Conservation (phyloP, 2,113 vertebrate genomes). For the Beaufortia kweichowensis region DNA sequence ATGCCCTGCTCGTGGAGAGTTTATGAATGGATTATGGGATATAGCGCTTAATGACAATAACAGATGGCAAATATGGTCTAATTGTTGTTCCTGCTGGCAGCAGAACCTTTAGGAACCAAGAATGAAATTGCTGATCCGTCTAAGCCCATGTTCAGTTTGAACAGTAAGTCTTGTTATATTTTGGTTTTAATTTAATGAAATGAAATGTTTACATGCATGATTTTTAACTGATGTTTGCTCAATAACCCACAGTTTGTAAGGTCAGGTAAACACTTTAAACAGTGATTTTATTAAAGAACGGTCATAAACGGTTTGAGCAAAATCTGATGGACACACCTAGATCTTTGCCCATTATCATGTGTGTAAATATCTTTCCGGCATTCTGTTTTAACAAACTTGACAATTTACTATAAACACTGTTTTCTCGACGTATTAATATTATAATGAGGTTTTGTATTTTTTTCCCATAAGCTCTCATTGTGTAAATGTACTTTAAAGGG, state of each 20-base stretch:
- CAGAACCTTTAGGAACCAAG: not conserved
- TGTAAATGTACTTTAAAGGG: too few species aligned
- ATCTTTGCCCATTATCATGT: too few species aligned
- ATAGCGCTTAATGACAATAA: not conserved
- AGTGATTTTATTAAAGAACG: not conserved
- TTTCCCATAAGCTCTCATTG: too few species aligned
- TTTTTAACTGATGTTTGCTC: not conserved
- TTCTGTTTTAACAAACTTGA: too few species aligned
- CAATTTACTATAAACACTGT: too few species aligned
- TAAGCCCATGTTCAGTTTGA: not conserved
- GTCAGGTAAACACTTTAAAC: not conserved
- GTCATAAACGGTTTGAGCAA: too few species aligned
- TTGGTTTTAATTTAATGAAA: not conserved
- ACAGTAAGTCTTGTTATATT: not conserved
- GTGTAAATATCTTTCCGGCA: too few species aligned
- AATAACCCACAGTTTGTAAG: too few species aligned
- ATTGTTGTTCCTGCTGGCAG: not conserved
- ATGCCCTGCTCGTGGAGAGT: slow-evolving; percentile 5
- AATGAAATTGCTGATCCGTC: not conserved
- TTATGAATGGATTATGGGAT: slow-evolving; percentile 38
- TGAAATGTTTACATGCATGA: not conserved
- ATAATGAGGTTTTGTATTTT: too few species aligned
- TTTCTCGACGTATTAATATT: too few species aligned
- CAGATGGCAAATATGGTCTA: slow-evolving; percentile 14
- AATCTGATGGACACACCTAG: too few species aligned